phyloP scores from a whole-genome alignment of 2,888 invertebrate genomes.

The Apamea epomidion region DNA sequence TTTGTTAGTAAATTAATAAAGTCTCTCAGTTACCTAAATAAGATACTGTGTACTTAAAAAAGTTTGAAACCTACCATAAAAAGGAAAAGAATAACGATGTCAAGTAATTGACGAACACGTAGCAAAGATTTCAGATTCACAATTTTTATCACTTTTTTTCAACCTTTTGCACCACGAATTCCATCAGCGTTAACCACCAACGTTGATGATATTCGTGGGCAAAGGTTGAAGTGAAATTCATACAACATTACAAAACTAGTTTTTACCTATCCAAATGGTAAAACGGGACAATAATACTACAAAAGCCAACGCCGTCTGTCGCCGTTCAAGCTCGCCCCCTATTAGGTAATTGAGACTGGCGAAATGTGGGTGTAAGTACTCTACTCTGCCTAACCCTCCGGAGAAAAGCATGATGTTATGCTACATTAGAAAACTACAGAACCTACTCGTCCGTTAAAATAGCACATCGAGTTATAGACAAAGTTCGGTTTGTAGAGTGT shows the following conservation, averaged over 20 bases:
- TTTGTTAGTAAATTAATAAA: slow-evolving; percentile 6
- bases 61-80: not conserved
- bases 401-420: not conserved
- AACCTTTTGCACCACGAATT: too few relatives aligned
- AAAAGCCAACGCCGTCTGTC: not conserved
- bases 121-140: not conserved
- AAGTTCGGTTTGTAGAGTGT: not conserved
- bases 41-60: too few relatives aligned
- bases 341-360: not conserved
- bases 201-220: not conserved
- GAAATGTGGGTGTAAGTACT: not conserved
- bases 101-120: not conserved
- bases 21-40: not conserved
- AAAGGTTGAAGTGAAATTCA: not conserved
- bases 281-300: not conserved
- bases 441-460: not conserved
- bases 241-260: not conserved
- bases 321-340: not conserved
- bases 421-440: not conserved
- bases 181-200: too few relatives aligned
- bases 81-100: not conserved
- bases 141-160: too few relatives aligned
- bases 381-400: not conserved
- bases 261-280: not conserved
- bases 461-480: not conserved